Base-by-base conservation (phyloP, 2,888 invertebrate genomes). In the Strigamia transsilvanica region DNA sequence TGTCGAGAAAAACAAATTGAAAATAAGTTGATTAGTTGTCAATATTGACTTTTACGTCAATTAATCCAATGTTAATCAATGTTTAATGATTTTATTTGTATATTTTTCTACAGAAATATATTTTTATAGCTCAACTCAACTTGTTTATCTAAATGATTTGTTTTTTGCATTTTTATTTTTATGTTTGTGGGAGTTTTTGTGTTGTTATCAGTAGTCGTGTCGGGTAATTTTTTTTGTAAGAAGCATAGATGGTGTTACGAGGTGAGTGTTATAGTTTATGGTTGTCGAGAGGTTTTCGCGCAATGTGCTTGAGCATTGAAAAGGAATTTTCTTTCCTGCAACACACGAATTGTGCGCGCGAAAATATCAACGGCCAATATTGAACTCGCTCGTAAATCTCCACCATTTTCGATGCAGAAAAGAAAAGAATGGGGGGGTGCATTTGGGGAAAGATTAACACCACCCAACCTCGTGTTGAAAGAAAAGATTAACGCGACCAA, bases 341-440 rank as follows among this genome's bases (percentile, higher is more conserved):
- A 10, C 18, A 61, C 23, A 61, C 12, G 61, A 61, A 23, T 61
- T 3, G 1, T 61, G 61, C 10, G 61, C 61, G 18, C 18, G 61
- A 61, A 61, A 61, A 61, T 61, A 61, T 61, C 61, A 61, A 61
- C 61, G 61, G 61, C 61, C 61, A 61, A 61, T 61, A 61, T 61
- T 61, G 61, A 61, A 61, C 21, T 61, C 21, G 61, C 4, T 21
- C 61, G 18, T 61, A 61, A 61, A 61, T 61, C 61, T 61, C 12
- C 1, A 23, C 23, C 6, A 61, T 61, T 61, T 61, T 21, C 18
- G 61, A 61, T 61, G 61, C 23, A 61, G 61, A 21, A 27, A 23
- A 61, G 61, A 61, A 61, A 61, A 21, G 61, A 23, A 61, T 23
- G 18, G 61, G 61, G n/a, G n/a, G 46, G 46, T 27, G 46, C 5